A percentile compares a stretch with the other conserved stretches of the same genome.
These are phyloP conservation scores for Tringa solitaria DNA, from an alignment of 2,113 vertebrate species.

Conservation along the genomic window DNA sequence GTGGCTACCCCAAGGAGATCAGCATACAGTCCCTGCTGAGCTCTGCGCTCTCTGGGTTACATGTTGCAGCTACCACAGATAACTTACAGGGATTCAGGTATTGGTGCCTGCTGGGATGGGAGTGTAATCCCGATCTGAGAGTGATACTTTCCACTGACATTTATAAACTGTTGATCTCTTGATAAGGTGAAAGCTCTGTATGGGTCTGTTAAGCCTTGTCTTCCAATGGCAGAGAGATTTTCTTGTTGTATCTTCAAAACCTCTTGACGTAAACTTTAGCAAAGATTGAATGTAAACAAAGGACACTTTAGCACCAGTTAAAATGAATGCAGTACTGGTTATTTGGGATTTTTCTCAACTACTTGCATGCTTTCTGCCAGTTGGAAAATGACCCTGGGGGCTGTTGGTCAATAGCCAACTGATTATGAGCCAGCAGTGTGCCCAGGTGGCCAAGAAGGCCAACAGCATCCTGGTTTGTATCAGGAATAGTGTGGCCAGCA, in stretches of 20 bases:
- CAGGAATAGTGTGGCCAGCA: not conserved
- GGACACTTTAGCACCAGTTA: not conserved
- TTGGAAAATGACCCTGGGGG: not conserved
- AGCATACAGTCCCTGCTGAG: not conserved
- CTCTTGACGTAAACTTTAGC: not conserved
- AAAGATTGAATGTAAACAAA: not conserved
- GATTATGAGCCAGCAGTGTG: not conserved
- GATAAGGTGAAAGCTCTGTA: not conserved
- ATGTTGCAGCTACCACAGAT: not conserved
- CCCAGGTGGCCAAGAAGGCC: not conserved
- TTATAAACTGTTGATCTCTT: not conserved
- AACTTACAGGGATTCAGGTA: fast-evolving
- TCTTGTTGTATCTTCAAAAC: not conserved
- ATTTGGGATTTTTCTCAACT: not conserved
- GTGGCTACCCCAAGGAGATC: not conserved
- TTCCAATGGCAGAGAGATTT: not conserved
- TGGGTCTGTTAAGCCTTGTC: not conserved
- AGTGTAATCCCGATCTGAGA: not conserved
- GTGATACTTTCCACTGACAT: not conserved
- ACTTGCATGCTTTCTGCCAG: not conserved
- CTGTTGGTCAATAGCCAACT: not conserved
- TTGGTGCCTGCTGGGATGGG: not conserved
- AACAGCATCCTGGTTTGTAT: not conserved
- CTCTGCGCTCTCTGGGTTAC: not conserved
- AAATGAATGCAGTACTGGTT: not conserved